Percentiles rank a stretch among this genome's conserved stretches.
Conservation (phyloP, 92 coral and sea anemone species). For the Siderastrea radians region DNA sequence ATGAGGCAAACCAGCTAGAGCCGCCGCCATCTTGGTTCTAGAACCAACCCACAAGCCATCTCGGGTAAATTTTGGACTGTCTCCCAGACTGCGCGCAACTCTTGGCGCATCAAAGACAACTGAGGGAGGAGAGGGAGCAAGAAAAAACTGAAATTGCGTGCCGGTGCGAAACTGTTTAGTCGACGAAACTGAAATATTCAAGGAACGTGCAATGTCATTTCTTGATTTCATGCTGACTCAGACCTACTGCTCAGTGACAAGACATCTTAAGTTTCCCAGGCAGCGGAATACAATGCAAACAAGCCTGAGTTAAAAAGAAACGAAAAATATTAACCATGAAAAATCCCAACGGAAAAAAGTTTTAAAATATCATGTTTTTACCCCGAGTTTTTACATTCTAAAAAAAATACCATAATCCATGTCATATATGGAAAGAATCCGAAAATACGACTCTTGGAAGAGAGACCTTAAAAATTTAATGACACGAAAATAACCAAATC, state of each 20-base stretch:
- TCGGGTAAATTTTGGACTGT: neutral
- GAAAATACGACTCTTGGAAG: neutral
- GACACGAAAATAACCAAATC: neutral
- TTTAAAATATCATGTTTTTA: too few species aligned
- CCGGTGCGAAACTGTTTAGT: neutral
- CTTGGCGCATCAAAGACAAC: neutral
- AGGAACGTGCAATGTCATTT: neutral
- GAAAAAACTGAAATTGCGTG: neutral
- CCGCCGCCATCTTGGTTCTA: constrained; percentile 86
- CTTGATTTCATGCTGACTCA: neutral
- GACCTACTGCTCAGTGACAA: too few species aligned
- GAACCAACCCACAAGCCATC: constrained; percentile 11
- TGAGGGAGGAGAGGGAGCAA: neutral
- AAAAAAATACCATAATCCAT: too few species aligned
- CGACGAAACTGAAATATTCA: constrained; percentile 1
- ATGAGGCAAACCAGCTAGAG: constrained; percentile 56
- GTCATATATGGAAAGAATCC: neutral
- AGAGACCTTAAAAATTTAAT: neutral
- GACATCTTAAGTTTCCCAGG: too few species aligned
- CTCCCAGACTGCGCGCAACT: neutral
- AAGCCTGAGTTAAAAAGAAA: too few species aligned
- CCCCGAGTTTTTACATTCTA: too few species aligned
- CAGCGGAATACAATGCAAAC: too few species aligned
- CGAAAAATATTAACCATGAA: too few species aligned
- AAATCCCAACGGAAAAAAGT: too few species aligned